Percentiles rank a stretch among this genome's conserved stretches.
phyloP scores from a whole-genome alignment of 2,113 vertebrate genomes.

The Marmota flaviventris region DNA sequence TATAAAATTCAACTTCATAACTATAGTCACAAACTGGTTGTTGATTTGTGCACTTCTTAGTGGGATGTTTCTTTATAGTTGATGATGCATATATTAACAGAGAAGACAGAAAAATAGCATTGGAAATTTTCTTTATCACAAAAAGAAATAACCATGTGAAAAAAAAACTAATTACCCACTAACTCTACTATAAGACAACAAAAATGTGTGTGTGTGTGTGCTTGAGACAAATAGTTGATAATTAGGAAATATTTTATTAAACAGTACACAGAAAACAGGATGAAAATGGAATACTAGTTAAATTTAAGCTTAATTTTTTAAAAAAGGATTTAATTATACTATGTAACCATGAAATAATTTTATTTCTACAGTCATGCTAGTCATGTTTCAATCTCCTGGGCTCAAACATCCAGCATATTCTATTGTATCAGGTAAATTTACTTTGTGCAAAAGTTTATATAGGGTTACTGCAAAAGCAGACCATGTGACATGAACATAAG shows the following conservation, averaged over 20 bases:
- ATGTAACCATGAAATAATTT: neutral
- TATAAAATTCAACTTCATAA: neutral
- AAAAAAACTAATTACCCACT: neutral
- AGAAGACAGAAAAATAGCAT: neutral
- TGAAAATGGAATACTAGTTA: neutral
- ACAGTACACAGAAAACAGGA: neutral
- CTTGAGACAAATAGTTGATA: neutral
- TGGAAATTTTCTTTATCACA: neutral
- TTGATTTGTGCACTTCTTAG: neutral
- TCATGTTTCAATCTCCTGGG: accelerated
- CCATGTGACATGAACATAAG: neutral
- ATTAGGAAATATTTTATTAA: neutral
- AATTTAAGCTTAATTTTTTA: neutral
- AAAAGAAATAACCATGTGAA: neutral
- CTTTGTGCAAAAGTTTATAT: neutral
- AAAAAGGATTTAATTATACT: neutral
- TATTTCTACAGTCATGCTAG: neutral
- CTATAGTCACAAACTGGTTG: neutral
- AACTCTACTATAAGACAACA: neutral
- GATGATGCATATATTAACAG: neutral
- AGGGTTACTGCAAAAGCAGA: neutral
- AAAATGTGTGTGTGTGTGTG: neutral
- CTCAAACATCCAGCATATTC: neutral
- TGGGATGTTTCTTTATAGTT: neutral
- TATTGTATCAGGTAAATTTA: neutral